Percentiles rank a stretch among this genome's conserved stretches.
These are phyloP conservation scores for Leuciscus idus DNA, from an alignment of 2,113 vertebrate species.

Conservation along the genomic window DNA sequence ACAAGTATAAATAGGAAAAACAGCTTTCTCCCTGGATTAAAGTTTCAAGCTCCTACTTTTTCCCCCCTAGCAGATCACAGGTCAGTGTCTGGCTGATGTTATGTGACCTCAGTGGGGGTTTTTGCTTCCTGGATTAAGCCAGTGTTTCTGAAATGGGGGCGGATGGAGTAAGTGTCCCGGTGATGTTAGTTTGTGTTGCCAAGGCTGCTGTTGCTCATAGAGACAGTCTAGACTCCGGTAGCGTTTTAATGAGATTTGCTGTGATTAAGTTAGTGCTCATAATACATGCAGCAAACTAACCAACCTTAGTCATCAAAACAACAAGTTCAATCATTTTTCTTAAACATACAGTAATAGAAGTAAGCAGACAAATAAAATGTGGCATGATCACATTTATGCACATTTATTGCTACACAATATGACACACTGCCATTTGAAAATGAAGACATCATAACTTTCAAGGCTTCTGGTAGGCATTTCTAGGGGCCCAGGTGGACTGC, in stretches of 20 bases:
- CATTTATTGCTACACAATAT: not conserved
- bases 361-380: not conserved
- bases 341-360: not conserved
- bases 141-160: slow-evolving; percentile 32
- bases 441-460: not conserved
- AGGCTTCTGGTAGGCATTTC: not conserved
- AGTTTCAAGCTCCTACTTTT: slow-evolving; percentile 55
- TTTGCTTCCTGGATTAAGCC: slow-evolving; percentile 66
- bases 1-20: slow-evolving; percentile 51
- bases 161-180: slow-evolving; percentile 12
- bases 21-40: slow-evolving; percentile 57
- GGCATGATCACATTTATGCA: not conserved
- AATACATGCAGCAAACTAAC: slow-evolving; percentile 58
- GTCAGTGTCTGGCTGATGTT: slow-evolving; percentile 62
- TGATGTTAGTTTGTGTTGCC: slow-evolving; percentile 37
- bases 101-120: slow-evolving; percentile 54
- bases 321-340: not conserved
- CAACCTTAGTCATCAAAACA: slow-evolving; percentile 37
- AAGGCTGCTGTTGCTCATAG: slow-evolving; percentile 51
- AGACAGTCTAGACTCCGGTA: slow-evolving; percentile 80
- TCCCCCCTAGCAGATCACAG: slow-evolving; percentile 43
- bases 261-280: slow-evolving; percentile 75
- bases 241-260: slow-evolving; percentile 83
- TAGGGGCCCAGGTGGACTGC: slow-evolving; percentile 23
- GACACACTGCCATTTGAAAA: not conserved